Base-by-base conservation (phyloP, 2,888 invertebrate species). In the Pomacea canaliculata region DNA sequence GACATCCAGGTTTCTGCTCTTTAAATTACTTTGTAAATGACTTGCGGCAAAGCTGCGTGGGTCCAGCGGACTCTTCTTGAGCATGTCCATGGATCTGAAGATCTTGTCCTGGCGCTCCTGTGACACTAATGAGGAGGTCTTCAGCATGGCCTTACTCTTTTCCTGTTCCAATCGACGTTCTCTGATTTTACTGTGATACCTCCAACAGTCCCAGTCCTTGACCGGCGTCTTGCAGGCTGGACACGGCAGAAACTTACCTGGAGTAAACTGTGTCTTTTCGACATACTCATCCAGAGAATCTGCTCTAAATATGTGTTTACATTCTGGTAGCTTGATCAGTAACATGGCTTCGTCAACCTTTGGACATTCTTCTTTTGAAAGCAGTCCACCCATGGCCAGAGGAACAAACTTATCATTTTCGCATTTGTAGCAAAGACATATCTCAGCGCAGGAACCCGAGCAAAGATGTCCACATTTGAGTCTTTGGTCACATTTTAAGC, bases 371-470 rank as follows among this genome's bases (percentile, higher is more conserved):
- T 23, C 23, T n/a, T 23, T 19, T 1, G 63, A 63, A 10, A 63
- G 7, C 23, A 23, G 10, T 23, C 8, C 27, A 5, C 9, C 16
- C 5, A 63, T 63, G 27, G n/a, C n/a, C 63, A 63, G 19, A n/a
- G 63, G 63, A 10, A 63, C 63, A 27, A 63, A 23, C 63, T 63
- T 63, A 19, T 10, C 62, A 63, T 79, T 71, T 65, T 83, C 84
- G 67, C 75, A 69, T 18, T 69, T 27, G 16, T 77, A 74, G 67
- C 79, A 79, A 23, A 77, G 69, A 62, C 79, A 79, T 7, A 72
- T 59, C 66, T 79, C 79, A 65, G 77, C 79, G 72, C 79, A 79
- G 12, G 77, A n/a, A 10, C 77, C 77, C 18, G 62, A 66, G 60
- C 79, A 79, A 23, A 16, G 10, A 70, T 79, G 79, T 4, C 19